Conservation (phyloP, 2,888 invertebrate species). For the Osedax fenrisi region DNA sequence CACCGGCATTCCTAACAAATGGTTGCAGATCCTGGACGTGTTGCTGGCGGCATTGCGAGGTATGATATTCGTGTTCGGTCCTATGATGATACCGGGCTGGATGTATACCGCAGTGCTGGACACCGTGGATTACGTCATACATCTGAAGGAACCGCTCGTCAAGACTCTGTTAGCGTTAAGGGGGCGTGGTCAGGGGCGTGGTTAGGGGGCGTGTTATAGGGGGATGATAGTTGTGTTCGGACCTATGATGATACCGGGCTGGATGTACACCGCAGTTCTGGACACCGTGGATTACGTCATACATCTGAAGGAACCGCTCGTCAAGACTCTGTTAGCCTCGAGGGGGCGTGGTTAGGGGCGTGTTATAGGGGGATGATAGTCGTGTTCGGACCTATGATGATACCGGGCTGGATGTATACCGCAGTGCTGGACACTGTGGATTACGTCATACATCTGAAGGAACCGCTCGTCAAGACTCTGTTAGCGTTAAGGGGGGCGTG, state of each 20-base stretch:
- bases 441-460: conserved; percentile 40
- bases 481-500: conserved; percentile 17
- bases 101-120: conserved; percentile 32
- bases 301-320: conserved; percentile 34
- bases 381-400: conserved; percentile 42
- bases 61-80: conserved; percentile 42
- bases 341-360: conserved; percentile 39
- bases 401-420: conserved; percentile 39
- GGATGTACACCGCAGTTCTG: conserved; percentile 33
- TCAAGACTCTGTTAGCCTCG: conserved; percentile 31
- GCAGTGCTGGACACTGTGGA: conserved; percentile 27
- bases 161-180: conserved; percentile 30
- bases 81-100: conserved; percentile 41
- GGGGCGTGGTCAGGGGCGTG: conserved; percentile 40
- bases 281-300: conserved; percentile 39
- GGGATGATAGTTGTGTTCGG: conserved; percentile 42
- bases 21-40: conserved; percentile 43
- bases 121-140: conserved; percentile 39
- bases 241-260: conserved; percentile 42
- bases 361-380: conserved; percentile 41
- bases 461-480: conserved; percentile 33
- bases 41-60: conserved; percentile 42
- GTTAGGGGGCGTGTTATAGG: conserved; percentile 41
- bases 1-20: conserved; percentile 34
- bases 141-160: conserved; percentile 34